Evolutionary conservation across 92 coral and sea anemone species (phyloP).

Genomic region (Bergia sp.): DNA sequence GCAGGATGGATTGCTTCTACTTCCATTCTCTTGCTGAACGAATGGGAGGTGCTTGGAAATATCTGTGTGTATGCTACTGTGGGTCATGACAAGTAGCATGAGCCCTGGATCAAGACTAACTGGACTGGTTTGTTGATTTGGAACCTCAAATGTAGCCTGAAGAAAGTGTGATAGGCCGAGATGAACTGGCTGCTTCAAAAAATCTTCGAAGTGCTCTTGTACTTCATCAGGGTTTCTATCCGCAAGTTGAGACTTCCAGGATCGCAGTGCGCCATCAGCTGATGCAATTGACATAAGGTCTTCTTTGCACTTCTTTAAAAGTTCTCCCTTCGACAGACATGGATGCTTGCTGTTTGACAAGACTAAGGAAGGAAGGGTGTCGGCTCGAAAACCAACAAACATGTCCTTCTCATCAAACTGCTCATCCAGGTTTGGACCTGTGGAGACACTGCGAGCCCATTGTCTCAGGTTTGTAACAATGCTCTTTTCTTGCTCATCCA

Average conservation of each 20-base stretch:
- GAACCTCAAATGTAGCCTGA: not conserved
- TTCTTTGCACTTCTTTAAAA: slow-evolving; percentile 52
- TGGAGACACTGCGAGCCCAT: slow-evolving; percentile 50
- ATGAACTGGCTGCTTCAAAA: slow-evolving; percentile 43
- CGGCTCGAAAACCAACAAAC: slow-evolving; percentile 57
- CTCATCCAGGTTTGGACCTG: slow-evolving; percentile 12
- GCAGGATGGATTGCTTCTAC: slow-evolving; percentile 17
- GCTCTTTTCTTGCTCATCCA: slow-evolving; percentile 24
- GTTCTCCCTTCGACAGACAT: not conserved
- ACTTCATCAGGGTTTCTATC: slow-evolving; percentile 39
- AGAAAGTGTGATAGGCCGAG: slow-evolving; percentile 32
- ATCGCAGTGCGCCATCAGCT: slow-evolving; percentile 49
- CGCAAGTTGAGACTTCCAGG: slow-evolving; percentile 33
- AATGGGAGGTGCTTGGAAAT: slow-evolving; percentile 26
- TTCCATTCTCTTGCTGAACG: not conserved
- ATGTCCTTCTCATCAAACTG: slow-evolving; percentile 56
- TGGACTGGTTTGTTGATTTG: not conserved
- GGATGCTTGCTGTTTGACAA: slow-evolving; percentile 36
- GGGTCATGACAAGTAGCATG: slow-evolving; percentile 48
- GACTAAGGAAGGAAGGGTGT: slow-evolving; percentile 62
- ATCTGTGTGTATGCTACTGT: slow-evolving; percentile 49
- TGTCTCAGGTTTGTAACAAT: slow-evolving; percentile 18
- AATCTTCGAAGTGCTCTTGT: slow-evolving; percentile 3
- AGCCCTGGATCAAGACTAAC: slow-evolving; percentile 9
- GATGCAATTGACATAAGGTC: slow-evolving; percentile 52